These are phyloP conservation scores for Chroicocephalus ridibundus DNA, from an alignment of 2,113 vertebrate genomes.

Conservation along the genomic window DNA sequence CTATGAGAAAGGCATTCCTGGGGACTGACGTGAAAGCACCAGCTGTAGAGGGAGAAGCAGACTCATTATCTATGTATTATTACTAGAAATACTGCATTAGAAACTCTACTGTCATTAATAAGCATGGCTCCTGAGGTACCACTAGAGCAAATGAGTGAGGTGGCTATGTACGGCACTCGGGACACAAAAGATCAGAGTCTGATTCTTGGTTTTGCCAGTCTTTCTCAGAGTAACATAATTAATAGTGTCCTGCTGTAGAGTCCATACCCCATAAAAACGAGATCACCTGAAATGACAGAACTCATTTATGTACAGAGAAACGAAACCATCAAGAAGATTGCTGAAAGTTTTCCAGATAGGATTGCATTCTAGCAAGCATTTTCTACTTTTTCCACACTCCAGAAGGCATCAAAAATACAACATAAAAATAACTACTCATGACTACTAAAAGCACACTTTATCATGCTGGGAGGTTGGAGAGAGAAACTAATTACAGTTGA, in stretches of 20 bases:
- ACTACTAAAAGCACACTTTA: background rate
- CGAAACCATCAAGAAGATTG: background rate
- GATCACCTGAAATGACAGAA: background rate
- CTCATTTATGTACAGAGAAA: background rate
- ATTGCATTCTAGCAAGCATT: background rate
- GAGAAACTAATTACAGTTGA: background rate
- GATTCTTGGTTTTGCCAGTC: background rate
- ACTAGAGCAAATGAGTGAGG: background rate
- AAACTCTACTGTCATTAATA: background rate
- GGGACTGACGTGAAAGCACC: background rate
- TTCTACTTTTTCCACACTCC: background rate
- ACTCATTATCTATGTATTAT: background rate
- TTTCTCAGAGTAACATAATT: background rate
- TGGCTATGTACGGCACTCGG: background rate
- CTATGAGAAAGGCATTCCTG: background rate
- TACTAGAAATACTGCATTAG: background rate
- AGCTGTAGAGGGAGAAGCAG: background rate
- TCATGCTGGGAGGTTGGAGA: background rate
- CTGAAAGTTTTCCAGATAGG: background rate
- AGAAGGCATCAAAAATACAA: background rate
- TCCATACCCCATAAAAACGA: background rate
- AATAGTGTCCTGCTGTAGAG: background rate
- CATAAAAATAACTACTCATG: background rate
- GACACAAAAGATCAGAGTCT: background rate
- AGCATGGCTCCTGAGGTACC: background rate